Evolutionary conservation across 2,888 invertebrate species (phyloP), one percentile per base, ranked within the genome.

Genomic region (Oscheius myriophilus): DNA sequence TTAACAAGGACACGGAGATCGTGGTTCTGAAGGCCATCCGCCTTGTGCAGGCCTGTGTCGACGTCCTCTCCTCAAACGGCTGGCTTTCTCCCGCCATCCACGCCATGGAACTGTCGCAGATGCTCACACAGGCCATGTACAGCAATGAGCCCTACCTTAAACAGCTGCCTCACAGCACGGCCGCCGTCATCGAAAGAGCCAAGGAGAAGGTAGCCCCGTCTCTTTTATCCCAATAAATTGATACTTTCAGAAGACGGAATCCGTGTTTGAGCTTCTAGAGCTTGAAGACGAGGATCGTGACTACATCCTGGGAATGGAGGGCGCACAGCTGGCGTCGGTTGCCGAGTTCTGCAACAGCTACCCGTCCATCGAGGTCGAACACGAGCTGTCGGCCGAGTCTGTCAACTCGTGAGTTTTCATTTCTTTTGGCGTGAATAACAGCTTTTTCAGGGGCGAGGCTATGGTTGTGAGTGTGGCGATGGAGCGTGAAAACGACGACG

Each of bases 71-170:
- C 18, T 81, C 94, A 53, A 96, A 96, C 84, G 97, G 98, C 42
- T 99, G 98, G 98, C 90, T 99, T 59, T 92, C 94, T 0, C 97
- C 98, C 0, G 98, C 97, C 3, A 93, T 99, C 49, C 95, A 96
- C 21, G 96, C 97, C 83, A 99, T 99, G 98, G 98, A 98, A 89
- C 90, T 99, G 84, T 95, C 97, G 0, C 98, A 98, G 89, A 99
- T 98, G 97, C 93, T 95, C 1, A 98, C 98, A 0, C 98, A 99
- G 89, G 97, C 97, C 12, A 96, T 98, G 96, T 98, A 97, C 66
- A 94, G 93, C 84, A 96, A 96, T 88, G 98, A 98, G 89, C 94
- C 95, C 0, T 96, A 96, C 87, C 90, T 99, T 72, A 92, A 96
- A 73, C 98, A 99, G 87, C 88, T 99, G 87, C 98, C 98, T 1